phyloP scores from a whole-genome alignment of 2,888 invertebrate species.

The Drosophila meridiana region DNA sequence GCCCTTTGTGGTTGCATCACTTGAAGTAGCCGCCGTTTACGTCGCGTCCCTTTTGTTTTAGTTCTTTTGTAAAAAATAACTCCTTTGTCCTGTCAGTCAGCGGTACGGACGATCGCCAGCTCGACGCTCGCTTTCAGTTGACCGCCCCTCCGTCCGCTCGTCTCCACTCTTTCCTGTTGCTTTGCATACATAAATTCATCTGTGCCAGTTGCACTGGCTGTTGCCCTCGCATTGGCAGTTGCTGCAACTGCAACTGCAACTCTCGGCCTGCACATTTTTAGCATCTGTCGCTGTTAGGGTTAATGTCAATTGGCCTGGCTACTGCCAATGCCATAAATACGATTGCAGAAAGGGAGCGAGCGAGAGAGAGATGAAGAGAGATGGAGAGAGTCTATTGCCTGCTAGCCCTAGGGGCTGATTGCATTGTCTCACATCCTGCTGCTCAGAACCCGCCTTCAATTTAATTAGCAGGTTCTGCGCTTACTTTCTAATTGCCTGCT shows the following conservation, averaged over 20 bases:
- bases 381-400: background rate
- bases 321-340: conserved; percentile 73
- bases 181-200: conserved; percentile 85
- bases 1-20: conserved; percentile 59
- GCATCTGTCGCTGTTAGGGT: conserved; percentile 76
- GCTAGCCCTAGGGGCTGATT: conserved; percentile 57
- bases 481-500: conserved; percentile 56
- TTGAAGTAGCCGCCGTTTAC: conserved; percentile 52
- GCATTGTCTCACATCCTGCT: conserved; percentile 51
- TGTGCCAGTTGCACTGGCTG: conserved; percentile 64
- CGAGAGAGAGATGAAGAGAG: background rate
- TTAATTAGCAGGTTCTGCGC: conserved; percentile 69
- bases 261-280: conserved; percentile 65
- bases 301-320: conserved; percentile 73
- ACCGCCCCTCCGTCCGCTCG: background rate
- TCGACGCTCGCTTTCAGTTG: conserved; percentile 70
- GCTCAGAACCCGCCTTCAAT: conserved; percentile 61
- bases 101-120: conserved; percentile 35
- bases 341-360: conserved; percentile 2
- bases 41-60: conserved; percentile 57
- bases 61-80: conserved; percentile 81
- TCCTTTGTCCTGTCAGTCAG: conserved; percentile 84
- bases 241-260: conserved; percentile 46
- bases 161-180: conserved; percentile 61
- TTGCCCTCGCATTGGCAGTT: conserved; percentile 24